Conservation (phyloP, 2,888 invertebrate genomes). For the Dasysyrphus albostriatus region DNA sequence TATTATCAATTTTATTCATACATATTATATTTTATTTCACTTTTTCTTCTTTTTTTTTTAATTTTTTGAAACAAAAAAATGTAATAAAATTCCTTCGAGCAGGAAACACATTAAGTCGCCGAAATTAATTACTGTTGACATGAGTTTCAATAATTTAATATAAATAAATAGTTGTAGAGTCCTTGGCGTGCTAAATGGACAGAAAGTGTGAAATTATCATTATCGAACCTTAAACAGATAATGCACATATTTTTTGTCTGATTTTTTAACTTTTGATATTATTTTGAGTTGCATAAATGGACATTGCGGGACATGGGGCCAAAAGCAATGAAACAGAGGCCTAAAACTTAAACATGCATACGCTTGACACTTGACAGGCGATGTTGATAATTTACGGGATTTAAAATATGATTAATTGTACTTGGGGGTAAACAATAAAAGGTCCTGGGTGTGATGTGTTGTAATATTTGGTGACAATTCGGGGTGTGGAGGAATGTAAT, state of each 20-base stretch:
- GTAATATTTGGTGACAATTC: not conserved
- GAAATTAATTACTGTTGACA: conserved; percentile 76
- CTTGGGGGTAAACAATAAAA: conserved; percentile 26
- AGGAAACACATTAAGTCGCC: conserved; percentile 73
- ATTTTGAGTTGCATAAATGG: conserved; percentile 5
- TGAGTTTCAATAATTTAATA: conserved; percentile 75
- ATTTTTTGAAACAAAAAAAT: conserved; percentile 7
- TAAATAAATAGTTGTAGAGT: conserved; percentile 70
- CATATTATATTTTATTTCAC: conserved; percentile 38
- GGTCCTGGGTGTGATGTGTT: not conserved
- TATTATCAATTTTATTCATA: conserved; percentile 70
- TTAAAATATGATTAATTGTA: conserved; percentile 55
- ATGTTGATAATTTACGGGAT: conserved; percentile 49
- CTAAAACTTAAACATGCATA: conserved; percentile 37
- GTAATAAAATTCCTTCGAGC: conserved; percentile 34
- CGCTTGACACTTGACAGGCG: conserved; percentile 49
- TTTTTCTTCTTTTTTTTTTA: conserved; percentile 48
- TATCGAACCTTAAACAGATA: conserved; percentile 72
- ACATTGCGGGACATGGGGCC: not conserved
- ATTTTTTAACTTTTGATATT: conserved; percentile 24
- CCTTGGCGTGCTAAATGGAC: conserved; percentile 50
- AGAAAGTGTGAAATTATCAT: conserved; percentile 60
- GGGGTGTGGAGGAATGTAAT: not conserved
- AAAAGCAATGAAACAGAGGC: conserved; percentile 19
- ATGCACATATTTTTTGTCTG: conserved; percentile 62